phyloP scores from a whole-genome alignment of 2,113 vertebrate genomes.

The Microcebus ravelobensis region DNA sequence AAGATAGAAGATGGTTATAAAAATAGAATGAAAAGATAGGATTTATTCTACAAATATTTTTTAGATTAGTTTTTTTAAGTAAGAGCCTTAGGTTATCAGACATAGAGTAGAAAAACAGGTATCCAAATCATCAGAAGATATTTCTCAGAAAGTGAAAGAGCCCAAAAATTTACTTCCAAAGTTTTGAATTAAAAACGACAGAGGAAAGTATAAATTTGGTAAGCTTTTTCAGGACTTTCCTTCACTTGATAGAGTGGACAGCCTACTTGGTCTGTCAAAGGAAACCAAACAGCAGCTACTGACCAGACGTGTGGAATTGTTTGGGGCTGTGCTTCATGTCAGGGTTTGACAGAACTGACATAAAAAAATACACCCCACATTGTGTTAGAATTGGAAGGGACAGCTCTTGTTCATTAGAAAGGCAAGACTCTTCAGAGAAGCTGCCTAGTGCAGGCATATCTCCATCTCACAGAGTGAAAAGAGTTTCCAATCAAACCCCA shows the following conservation, averaged over 20 bases:
- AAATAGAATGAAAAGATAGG: constrained; percentile 7
- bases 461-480: background rate
- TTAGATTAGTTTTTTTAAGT: constrained; percentile 38
- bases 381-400: background rate
- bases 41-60: background rate
- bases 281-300: background rate
- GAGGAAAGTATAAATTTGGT: background rate
- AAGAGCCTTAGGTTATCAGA: background rate
- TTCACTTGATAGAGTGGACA: accelerated
- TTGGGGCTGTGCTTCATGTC: background rate
- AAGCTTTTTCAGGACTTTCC: background rate
- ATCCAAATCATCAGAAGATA: background rate
- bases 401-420: background rate
- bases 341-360: constrained; percentile 29
- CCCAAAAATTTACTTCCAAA: background rate
- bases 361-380: background rate
- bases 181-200: constrained; percentile 47
- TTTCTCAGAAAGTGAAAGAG: constrained; percentile 22
- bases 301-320: background rate
- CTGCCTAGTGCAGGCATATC: background rate
- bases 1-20: constrained; percentile 26
- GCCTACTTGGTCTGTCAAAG: background rate
- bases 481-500: background rate
- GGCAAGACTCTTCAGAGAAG: background rate
- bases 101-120: background rate